phyloP scores from a whole-genome alignment of 1,140 invertebrate genomes.

The Hylyphantes graminicola region DNA sequence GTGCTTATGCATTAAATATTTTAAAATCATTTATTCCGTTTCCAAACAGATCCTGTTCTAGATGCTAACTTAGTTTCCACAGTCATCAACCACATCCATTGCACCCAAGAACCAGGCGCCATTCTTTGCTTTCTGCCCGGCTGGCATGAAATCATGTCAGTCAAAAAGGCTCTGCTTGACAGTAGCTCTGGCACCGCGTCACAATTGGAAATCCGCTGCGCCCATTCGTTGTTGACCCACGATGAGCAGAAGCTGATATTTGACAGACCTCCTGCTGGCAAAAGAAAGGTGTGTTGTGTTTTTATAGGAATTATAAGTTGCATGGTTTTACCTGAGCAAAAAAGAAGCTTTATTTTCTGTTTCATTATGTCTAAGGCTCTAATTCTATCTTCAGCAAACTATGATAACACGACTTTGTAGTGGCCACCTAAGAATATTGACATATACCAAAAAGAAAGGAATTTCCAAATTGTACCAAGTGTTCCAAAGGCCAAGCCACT shows the following conservation, averaged over 20 bases:
- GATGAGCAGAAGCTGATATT: conserved; percentile 82
- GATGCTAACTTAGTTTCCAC: conserved; percentile 51
- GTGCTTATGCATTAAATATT: too few species aligned
- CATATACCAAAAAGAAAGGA: too few species aligned
- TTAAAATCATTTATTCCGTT: neutral
- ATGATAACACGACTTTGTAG: too few species aligned
- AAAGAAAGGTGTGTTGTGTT: too few species aligned
- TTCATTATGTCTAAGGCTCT: too few species aligned
- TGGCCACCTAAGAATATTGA: too few species aligned
- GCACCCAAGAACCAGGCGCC: conserved; percentile 69
- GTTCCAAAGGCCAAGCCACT: too few species aligned
- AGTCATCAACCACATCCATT: conserved; percentile 62
- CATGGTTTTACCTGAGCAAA: too few species aligned
- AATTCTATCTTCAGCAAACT: too few species aligned
- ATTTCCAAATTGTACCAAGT: too few species aligned
- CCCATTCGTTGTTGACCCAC: conserved; percentile 78
- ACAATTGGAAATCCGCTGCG: conserved; percentile 70
- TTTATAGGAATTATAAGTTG: too few species aligned
- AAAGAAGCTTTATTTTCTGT: too few species aligned
- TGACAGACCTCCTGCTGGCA: conserved; percentile 69
- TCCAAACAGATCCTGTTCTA: conserved; percentile 31
- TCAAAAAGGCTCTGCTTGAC: conserved; percentile 61
- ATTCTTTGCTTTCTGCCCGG: conserved; percentile 74
- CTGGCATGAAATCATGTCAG: conserved; percentile 71
- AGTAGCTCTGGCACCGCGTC: conserved; percentile 65